A percentile compares a stretch with the other conserved stretches of the same genome.
phyloP scores from a whole-genome alignment of 2,888 invertebrate genomes.

The Agrotis segetum region DNA sequence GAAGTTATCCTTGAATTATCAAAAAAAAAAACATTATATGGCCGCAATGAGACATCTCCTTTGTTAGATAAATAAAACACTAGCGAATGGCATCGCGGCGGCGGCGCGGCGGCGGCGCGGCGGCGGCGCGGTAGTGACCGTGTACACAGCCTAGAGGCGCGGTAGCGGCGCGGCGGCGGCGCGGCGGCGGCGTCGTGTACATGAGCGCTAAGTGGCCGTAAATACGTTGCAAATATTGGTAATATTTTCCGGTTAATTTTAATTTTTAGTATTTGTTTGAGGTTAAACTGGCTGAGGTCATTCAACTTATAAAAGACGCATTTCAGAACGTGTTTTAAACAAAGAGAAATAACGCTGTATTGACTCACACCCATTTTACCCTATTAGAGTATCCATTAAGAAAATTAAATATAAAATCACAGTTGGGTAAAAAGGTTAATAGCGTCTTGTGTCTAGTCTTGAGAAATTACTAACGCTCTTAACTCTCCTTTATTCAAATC shows the following conservation, averaged over 20 bases:
- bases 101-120: too few species aligned
- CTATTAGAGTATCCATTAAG: background rate
- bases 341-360: background rate
- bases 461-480: constrained; percentile 23
- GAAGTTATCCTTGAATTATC: too few species aligned
- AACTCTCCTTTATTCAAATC: background rate
- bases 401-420: background rate
- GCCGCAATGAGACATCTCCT: too few species aligned
- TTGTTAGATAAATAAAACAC: too few species aligned
- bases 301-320: background rate
- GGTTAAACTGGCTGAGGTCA: background rate
- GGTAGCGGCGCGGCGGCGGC: too few species aligned
- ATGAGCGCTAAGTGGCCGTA: too few species aligned
- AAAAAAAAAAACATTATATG: too few species aligned
- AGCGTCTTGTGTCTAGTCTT: constrained; percentile 6
- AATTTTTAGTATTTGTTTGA: background rate
- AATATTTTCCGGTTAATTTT: background rate
- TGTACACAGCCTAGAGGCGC: too few species aligned
- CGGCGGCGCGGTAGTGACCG: too few species aligned
- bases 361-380: background rate
- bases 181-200: too few species aligned
- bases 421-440: constrained; percentile 26
- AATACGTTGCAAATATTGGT: too few species aligned
- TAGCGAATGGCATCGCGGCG: too few species aligned
- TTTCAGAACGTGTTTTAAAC: background rate